Conservation (phyloP, 2,888 invertebrate species). For the Idaea straminata region DNA sequence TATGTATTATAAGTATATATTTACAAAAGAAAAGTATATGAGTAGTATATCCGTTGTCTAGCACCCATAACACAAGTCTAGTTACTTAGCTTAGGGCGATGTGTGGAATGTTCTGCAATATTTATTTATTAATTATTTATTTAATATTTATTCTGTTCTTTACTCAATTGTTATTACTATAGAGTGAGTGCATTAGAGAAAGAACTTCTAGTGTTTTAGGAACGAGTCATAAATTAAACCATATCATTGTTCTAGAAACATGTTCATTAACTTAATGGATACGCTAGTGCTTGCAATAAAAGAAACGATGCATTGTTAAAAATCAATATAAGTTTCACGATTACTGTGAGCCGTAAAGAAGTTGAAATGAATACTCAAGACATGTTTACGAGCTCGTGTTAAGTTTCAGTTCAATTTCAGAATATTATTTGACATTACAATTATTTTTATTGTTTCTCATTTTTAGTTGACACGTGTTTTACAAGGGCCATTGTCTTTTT, state of each 20-base stretch:
- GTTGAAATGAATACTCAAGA: constrained; percentile 28
- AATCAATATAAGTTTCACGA: constrained; percentile 7
- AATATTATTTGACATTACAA: constrained; percentile 45
- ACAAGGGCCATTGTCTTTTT: constrained; percentile 7
- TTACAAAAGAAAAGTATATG: too few relatives aligned
- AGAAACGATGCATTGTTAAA: constrained; percentile 8
- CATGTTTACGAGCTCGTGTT: constrained; percentile 41
- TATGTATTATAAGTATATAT: too few relatives aligned
- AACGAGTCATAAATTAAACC: neutral
- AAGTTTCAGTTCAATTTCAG: constrained; percentile 40
- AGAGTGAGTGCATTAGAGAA: neutral
- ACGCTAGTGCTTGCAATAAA: neutral
- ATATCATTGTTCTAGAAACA: neutral
- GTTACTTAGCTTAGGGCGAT: too few relatives aligned
- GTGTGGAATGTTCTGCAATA: too few relatives aligned
- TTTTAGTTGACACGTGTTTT: constrained; percentile 17
- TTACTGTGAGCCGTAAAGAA: constrained; percentile 18
- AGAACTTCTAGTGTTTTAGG: neutral
- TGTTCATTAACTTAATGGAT: neutral
- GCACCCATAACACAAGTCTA: too few relatives aligned
- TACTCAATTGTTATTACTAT: neutral
- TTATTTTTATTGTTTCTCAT: constrained; percentile 52
- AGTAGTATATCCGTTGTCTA: too few relatives aligned
- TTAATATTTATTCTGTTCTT: neutral
- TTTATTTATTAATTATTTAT: too few relatives aligned